phyloP scores from a whole-genome alignment of 2,888 invertebrate genomes.

The Cistogaster globosa region DNA sequence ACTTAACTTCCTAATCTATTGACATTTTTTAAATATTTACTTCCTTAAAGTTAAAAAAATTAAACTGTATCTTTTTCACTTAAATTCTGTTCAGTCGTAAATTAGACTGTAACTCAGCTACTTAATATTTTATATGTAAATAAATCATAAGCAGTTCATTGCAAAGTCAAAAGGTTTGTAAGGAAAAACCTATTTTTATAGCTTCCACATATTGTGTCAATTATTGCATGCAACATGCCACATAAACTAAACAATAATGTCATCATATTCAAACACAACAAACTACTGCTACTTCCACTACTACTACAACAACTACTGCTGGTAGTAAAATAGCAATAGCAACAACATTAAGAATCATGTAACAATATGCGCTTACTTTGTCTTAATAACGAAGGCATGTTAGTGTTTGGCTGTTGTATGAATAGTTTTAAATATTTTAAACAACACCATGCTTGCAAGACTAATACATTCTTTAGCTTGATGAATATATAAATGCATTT shows the following conservation, averaged over 20 bases:
- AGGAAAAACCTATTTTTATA: constrained; percentile 14
- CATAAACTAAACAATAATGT: constrained; percentile 66
- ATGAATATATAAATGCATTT: constrained; percentile 13
- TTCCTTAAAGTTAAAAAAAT: constrained; percentile 22
- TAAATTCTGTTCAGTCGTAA: neutral
- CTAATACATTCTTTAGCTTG: constrained; percentile 13
- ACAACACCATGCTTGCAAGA: neutral
- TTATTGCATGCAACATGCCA: constrained; percentile 68
- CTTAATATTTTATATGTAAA: constrained; percentile 45
- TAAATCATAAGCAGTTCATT: constrained; percentile 42
- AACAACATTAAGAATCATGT: neutral
- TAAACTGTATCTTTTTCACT: neutral
- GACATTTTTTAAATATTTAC: neutral
- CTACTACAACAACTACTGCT: neutral
- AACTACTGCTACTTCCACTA: neutral
- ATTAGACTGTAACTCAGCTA: constrained; percentile 8
- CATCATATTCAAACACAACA: constrained; percentile 58
- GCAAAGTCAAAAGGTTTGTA: constrained; percentile 28
- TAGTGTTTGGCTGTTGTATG: constrained; percentile 13
- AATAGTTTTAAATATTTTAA: constrained; percentile 9
- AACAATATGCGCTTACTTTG: neutral
- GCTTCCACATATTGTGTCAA: constrained; percentile 62
- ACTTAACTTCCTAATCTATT: no score
- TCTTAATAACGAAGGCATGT: neutral
- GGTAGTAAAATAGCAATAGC: constrained; percentile 12